Percentiles rank a stretch among this genome's conserved stretches.
phyloP scores from a whole-genome alignment of 2,113 vertebrate species.

The Dascyllus trimaculatus region DNA sequence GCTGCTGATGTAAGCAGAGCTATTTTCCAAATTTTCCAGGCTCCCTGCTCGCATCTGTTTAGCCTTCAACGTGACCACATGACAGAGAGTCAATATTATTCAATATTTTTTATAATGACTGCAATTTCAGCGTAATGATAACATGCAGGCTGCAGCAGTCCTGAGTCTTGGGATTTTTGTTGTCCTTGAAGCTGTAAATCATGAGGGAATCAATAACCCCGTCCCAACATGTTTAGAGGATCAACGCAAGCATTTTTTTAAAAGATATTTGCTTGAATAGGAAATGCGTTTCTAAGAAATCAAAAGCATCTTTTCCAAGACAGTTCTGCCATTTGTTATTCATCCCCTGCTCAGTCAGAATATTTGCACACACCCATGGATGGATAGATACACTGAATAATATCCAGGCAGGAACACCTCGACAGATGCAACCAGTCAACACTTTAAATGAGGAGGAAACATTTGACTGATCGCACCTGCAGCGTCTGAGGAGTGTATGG shows the following conservation, averaged over 20 bases:
- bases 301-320: slow-evolving; percentile 1
- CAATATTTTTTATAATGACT: slow-evolving; percentile 42
- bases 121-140: slow-evolving; percentile 45
- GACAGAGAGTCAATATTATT: slow-evolving; percentile 60
- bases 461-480: slow-evolving; percentile 8
- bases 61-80: slow-evolving; percentile 59
- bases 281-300: neutral
- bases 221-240: neutral
- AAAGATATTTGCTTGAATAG: neutral
- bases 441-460: slow-evolving; percentile 20
- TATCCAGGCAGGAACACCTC: neutral
- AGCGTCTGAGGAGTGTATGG: neutral
- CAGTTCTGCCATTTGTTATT: neutral
- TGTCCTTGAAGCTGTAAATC: slow-evolving; percentile 34
- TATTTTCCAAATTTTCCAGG: slow-evolving; percentile 60
- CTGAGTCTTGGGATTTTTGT: slow-evolving; percentile 22
- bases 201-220: slow-evolving; percentile 36
- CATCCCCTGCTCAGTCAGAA: neutral
- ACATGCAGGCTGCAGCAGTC: slow-evolving; percentile 18
- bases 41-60: slow-evolving; percentile 59
- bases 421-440: slow-evolving; percentile 27
- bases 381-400: neutral
- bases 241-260: neutral
- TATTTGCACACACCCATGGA: neutral
- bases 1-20: slow-evolving; percentile 74